These are phyloP conservation scores for Pentalonia nigronervosa DNA, from an alignment of 1,140 invertebrate species.

Conservation along the genomic window DNA sequence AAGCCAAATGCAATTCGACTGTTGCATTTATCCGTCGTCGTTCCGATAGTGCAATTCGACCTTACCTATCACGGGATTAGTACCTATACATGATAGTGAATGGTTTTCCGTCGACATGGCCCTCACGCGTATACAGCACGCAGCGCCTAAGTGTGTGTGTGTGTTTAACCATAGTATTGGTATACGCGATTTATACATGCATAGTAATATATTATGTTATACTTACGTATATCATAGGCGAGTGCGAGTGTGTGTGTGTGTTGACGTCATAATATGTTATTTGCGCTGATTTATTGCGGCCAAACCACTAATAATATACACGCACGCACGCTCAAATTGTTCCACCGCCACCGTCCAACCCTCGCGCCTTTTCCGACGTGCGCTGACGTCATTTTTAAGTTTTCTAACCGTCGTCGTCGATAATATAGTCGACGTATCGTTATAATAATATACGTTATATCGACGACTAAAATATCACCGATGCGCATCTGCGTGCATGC, in stretches of 20 bases:
- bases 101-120: neutral
- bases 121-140: neutral
- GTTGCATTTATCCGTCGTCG: neutral
- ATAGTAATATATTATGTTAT: neutral
- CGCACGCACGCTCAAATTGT: neutral
- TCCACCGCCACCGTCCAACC: neutral
- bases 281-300: neutral
- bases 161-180: neutral
- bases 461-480: neutral
- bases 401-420: neutral
- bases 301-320: neutral
- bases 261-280: constrained; percentile 4
- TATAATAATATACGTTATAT: neutral
- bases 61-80: neutral
- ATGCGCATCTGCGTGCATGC: neutral
- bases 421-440: neutral
- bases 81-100: neutral
- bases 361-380: neutral
- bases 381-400: neutral
- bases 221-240: neutral
- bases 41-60: neutral
- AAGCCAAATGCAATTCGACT: neutral
- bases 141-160: neutral
- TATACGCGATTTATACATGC: neutral
- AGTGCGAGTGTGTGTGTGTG: too few relatives aligned